phyloP scores from a whole-genome alignment of 2,113 vertebrate species.

The Phaethornis superciliosus region DNA sequence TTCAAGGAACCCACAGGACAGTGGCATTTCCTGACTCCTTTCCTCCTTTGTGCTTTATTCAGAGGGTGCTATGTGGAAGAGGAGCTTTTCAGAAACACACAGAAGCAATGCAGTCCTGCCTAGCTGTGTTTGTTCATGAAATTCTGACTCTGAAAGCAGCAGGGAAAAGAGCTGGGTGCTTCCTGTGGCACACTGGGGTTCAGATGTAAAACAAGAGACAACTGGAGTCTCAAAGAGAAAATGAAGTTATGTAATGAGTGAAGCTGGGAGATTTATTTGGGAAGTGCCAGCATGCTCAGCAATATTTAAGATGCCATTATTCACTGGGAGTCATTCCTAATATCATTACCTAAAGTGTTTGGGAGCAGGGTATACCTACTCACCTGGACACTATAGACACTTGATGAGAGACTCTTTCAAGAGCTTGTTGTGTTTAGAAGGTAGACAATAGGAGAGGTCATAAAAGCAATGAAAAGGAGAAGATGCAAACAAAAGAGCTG shows the following conservation, averaged over 20 bases:
- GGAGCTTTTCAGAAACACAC: rapidly evolving
- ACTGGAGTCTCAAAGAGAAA: background rate
- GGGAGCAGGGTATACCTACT: background rate
- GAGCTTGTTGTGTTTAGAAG: background rate
- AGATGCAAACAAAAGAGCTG: background rate
- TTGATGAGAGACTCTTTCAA: background rate
- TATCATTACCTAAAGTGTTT: background rate
- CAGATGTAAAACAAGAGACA: background rate
- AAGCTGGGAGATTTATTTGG: background rate
- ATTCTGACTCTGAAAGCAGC: background rate
- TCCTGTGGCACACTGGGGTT: rapidly evolving
- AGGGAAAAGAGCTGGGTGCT: background rate
- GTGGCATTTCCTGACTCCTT: background rate
- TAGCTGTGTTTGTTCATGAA: background rate
- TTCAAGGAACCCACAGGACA: background rate
- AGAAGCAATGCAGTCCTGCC: background rate
- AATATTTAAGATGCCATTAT: background rate
- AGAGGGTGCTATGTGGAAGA: background rate
- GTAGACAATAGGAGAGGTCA: background rate
- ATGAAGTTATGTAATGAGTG: background rate
- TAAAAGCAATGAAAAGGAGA: background rate
- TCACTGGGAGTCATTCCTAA: background rate
- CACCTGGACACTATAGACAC: rapidly evolving
- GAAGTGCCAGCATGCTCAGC: background rate
- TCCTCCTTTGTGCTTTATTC: background rate